These are phyloP conservation scores for Enteromius argenteus DNA, from an alignment of 2,797 vertebrate species.

Conservation along the genomic window DNA sequence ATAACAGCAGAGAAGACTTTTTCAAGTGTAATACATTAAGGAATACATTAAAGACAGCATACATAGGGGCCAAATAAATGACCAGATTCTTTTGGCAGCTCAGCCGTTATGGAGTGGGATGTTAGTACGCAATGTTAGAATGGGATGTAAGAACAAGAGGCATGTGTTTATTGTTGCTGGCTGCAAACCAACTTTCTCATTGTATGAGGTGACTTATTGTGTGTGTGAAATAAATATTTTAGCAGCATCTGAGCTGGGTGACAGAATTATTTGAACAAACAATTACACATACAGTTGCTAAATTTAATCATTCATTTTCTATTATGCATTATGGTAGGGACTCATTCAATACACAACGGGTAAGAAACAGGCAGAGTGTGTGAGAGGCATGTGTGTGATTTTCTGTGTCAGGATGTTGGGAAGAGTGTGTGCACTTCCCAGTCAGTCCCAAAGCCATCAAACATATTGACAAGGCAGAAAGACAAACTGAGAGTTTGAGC, in stretches of 20 bases:
- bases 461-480: neutral
- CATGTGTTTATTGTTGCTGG: conserved; percentile 26
- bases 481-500: conserved; percentile 9
- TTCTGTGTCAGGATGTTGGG: conserved; percentile 17
- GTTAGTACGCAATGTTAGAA: too few relatives aligned
- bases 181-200: conserved; percentile 24
- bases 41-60: conserved; percentile 17
- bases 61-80: conserved; percentile 17
- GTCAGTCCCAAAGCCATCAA: neutral
- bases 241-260: conserved; percentile 30
- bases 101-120: neutral
- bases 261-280: conserved; percentile 27
- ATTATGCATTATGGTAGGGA: conserved; percentile 23
- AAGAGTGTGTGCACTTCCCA: neutral
- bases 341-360: neutral
- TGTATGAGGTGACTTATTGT: conserved; percentile 36
- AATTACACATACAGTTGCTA: conserved; percentile 36
- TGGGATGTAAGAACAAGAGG: conserved; percentile 12
- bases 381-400: neutral
- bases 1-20: neutral
- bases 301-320: conserved; percentile 18
- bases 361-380: conserved; percentile 3
- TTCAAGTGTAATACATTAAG: neutral
- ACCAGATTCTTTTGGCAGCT: conserved; percentile 8
- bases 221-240: conserved; percentile 46